Base-by-base conservation (phyloP, 2,888 invertebrate species). In the Coelinius sp. region DNA sequence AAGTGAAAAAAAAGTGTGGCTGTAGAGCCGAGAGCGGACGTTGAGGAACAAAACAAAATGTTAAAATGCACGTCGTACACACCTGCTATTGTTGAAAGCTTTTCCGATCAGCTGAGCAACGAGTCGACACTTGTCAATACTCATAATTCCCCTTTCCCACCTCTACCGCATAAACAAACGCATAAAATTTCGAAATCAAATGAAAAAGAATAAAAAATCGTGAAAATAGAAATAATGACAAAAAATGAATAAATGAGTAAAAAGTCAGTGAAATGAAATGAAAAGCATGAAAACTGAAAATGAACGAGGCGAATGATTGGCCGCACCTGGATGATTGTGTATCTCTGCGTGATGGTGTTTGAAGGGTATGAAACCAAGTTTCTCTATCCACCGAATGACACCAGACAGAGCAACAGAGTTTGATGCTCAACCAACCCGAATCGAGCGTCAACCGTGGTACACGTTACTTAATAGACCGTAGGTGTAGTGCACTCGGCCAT, bases 401-500 rank as follows among this genome's bases (percentile, higher is more conserved):
- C 69, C 35, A 49, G 65, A 59, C 53, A 44, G 59, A 25, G 66
- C 24, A 17, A 14, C 63, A 68, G 71, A 70, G 56, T 68, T n/a
- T 64, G 68, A 31, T 77, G 74, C 73, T 71, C 76, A 72, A 74
- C 65, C 74, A 70, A 75, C 71, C 76, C 75, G 79, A 71, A 71
- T 66, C 31, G 65, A 66, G 56, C 46, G 25, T 59, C 65, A 44
- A 56, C 56, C 70, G 66, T 76, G 73, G 75, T 70, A 71, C 64
- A 65, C 65, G 66, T 56, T 12, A 71, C 71, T 75, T 77, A 79
- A 81, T 76, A 78, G 77, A 77, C 73, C 75, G 70, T 77, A 73
- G 71, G 70, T 77, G 76, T 72, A 72, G 75, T 73, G 72, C 75
- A 71, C 75, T 78, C 78, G 66, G 74, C 74, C 76, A 80, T 81